Evolutionary conservation across 2,888 invertebrate species (phyloP).

Genomic region (Thumatha senex): DNA sequence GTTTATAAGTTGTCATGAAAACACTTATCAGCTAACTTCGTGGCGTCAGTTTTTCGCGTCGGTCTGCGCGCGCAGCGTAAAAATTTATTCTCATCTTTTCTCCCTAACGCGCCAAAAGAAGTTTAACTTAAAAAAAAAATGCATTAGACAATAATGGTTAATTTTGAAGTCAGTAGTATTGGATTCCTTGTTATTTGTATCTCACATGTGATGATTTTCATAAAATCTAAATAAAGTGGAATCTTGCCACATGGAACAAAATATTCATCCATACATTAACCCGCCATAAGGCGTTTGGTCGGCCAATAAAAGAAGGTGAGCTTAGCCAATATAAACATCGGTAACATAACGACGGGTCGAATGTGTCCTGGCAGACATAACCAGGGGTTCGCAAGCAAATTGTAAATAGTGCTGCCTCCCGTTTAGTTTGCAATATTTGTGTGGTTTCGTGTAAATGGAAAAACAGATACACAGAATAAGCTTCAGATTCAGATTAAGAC

Average conservation of each 20-base stretch:
- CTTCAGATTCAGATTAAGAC: background rate
- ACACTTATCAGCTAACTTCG: too few relatives aligned
- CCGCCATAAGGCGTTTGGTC: constrained; percentile 24
- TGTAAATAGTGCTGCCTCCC: constrained; percentile 77
- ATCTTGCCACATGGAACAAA: constrained; percentile 3
- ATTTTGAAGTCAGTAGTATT: too few relatives aligned
- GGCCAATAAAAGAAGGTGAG: constrained; percentile 53
- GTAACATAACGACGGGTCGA: constrained; percentile 65
- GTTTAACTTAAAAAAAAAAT: too few relatives aligned
- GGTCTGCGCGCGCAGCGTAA: too few relatives aligned
- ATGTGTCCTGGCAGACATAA: constrained; percentile 72
- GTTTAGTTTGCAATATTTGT: constrained; percentile 82
- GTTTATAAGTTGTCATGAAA: too few relatives aligned
- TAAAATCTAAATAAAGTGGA: constrained; percentile 18
- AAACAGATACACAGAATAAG: constrained; percentile 59
- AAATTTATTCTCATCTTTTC: too few relatives aligned
- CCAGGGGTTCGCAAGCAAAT: constrained; percentile 60
- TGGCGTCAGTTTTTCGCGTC: too few relatives aligned
- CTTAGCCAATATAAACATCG: constrained; percentile 69
- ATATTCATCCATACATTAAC: constrained; percentile 26
- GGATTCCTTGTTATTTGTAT: constrained; percentile 12
- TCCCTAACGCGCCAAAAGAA: too few relatives aligned
- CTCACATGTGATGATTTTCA: background rate
- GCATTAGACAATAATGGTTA: too few relatives aligned
- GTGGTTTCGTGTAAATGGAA: constrained; percentile 79